Evolutionary conservation across 2,797 vertebrate genomes (phyloP).

Genomic region (Falco columbarius): DNA sequence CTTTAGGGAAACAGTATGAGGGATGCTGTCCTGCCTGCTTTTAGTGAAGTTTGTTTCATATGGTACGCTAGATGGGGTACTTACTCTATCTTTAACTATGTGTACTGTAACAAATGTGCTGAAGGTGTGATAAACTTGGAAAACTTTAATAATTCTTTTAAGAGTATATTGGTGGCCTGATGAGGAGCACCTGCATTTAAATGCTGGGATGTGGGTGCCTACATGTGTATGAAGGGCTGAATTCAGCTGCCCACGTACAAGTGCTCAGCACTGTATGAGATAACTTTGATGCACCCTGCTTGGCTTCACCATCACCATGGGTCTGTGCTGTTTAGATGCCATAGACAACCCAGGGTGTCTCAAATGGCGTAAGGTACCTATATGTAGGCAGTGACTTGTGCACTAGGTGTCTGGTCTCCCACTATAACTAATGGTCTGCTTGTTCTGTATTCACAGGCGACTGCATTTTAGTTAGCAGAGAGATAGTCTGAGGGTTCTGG

Average conservation of each 20-base stretch:
- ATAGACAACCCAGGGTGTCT: background rate
- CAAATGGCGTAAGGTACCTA: background rate
- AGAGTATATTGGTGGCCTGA: background rate
- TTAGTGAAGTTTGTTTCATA: background rate
- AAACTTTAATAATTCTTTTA: background rate
- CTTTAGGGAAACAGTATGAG: background rate
- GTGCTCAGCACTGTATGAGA: background rate
- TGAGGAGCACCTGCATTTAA: background rate
- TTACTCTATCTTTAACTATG: background rate
- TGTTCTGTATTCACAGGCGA: background rate
- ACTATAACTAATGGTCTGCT: background rate
- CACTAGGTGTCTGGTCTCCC: background rate
- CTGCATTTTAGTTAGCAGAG: background rate
- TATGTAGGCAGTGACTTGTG: background rate
- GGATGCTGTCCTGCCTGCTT: background rate
- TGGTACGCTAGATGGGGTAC: background rate
- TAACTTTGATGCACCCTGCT: background rate
- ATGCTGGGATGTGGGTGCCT: background rate
- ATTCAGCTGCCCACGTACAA: background rate
- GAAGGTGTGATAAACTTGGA: background rate
- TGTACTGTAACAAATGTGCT: background rate
- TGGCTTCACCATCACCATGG: background rate
- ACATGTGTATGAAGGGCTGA: background rate
- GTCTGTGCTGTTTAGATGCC: background rate
- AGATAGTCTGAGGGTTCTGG: background rate